Evolutionary conservation across 2,113 vertebrate genomes (phyloP).

Genomic region (Pituophis catenifer): DNA sequence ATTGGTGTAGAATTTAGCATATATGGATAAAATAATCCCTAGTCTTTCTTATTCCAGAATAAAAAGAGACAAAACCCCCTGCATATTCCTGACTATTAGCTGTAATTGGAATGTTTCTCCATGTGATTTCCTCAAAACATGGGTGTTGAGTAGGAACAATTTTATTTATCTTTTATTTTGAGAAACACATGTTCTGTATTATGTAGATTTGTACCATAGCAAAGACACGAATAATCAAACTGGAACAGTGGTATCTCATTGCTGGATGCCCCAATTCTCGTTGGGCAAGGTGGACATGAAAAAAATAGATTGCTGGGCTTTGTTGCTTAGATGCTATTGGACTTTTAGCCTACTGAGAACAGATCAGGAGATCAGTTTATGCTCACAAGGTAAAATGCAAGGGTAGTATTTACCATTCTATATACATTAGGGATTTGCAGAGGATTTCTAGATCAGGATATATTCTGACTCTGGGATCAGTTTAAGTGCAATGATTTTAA

Average conservation of each 20-base stretch:
- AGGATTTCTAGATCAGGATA: no score
- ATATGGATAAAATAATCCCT: not conserved
- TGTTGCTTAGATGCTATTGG: no score
- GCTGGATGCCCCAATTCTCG: no score
- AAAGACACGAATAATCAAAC: not conserved
- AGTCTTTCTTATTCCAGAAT: not conserved
- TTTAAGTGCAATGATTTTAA: not conserved
- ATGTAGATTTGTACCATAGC: not conserved
- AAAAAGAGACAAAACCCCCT: not conserved
- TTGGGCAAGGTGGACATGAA: no score
- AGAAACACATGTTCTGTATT: not conserved
- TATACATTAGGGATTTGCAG: no score
- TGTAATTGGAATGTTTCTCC: not conserved
- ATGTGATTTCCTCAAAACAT: not conserved
- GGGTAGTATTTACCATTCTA: no score
- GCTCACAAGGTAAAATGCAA: no score
- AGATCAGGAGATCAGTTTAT: no score
- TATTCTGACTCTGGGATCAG: not conserved
- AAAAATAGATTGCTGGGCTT: no score
- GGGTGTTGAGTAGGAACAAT: not conserved
- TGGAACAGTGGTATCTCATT: no score
- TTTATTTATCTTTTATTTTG: not conserved
- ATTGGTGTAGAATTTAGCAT: not conserved
- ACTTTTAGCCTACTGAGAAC: no score
- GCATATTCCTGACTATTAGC: not conserved